Evolutionary conservation across 2,888 invertebrate genomes (phyloP), one percentile per base, ranked within the genome.

Genomic region (Ophraella communa): DNA sequence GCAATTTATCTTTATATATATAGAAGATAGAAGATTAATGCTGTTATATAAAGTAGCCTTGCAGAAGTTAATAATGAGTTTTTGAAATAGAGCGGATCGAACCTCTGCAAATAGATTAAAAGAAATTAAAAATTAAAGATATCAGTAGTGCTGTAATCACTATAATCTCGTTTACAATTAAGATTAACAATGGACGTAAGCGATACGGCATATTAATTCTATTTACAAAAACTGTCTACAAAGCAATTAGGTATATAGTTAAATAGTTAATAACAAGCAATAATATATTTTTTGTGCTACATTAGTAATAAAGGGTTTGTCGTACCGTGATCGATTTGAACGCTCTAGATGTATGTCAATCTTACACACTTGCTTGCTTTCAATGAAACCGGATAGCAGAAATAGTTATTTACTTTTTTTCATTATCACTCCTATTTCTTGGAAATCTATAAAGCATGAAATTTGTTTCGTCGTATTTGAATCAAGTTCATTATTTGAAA

Each of bases 171-270:
- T 11, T 10, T 4, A 21, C 11, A 47, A 47, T 47, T 47, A 20
- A 21, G 47, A 21, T 21, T 47, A 23, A 47, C 47, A 47, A 47
- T 47, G 23, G n/a, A n/a, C 20, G 23, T 47, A 21, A 11, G 47
- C 23, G 47, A 47, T 47, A 47, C 47, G 23, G 47, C 23, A 47
- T 23, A 47, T 47, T 23, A 23, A 47, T 21, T 47, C 47, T 23
- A 23, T 47, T 23, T 21, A 47, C 5, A 23, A 47, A 47, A 45
- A 14, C 23, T n/a, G 14, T n/a, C 11, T 10, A n/a, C 47, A 14
- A 21, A 4, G n/a, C 23, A 47, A 47, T 47, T 47, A n/a, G n/a
- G n/a, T n/a, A 47, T 10, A 23, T n/a, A 47, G 11, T 47, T 23
- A 47, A 17, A 7, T 5, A 39, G 39, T 39, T 39, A 39, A 39